These are phyloP conservation scores for Spialia ferax DNA, from an alignment of 2,888 invertebrate species.

Conservation along the genomic window DNA sequence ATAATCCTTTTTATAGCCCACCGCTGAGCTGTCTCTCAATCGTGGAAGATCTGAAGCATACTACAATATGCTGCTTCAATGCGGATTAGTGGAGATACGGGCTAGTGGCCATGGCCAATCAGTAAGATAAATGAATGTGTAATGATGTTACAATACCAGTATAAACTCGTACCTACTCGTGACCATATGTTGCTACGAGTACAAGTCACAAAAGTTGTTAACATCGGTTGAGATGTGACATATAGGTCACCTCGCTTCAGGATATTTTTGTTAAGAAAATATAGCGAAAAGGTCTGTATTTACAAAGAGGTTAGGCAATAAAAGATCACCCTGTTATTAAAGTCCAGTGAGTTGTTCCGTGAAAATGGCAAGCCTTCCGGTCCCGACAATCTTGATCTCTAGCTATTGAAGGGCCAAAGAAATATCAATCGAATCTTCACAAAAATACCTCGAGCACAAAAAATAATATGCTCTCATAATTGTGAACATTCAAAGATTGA, in stretches of 20 bases:
- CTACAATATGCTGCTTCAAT: too few species aligned
- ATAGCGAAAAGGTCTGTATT: slow-evolving; percentile 4
- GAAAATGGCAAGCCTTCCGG: slow-evolving; percentile 25
- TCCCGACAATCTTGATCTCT: slow-evolving; percentile 19
- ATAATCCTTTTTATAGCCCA: too few species aligned
- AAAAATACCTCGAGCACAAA: slow-evolving; percentile 8
- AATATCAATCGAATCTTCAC: slow-evolving; percentile 16
- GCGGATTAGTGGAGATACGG: too few species aligned
- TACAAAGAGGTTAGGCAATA: slow-evolving; percentile 16
- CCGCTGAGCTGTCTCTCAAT: too few species aligned
- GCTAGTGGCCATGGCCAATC: too few species aligned
- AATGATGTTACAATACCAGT: not conserved
- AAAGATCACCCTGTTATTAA: slow-evolving; percentile 28
- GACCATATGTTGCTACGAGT: too few species aligned
- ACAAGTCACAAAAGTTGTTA: too few species aligned
- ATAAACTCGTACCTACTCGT: too few species aligned
- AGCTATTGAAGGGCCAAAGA: slow-evolving; percentile 27
- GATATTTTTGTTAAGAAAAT: not conserved
- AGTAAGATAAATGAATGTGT: not conserved
- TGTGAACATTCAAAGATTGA: slow-evolving; percentile 17
- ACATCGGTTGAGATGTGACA: not conserved
- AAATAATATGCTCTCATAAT: slow-evolving; percentile 26
- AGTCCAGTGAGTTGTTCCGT: slow-evolving; percentile 20
- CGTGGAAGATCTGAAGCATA: too few species aligned
- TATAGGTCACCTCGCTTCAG: not conserved